A percentile compares a stretch with the other conserved stretches of the same genome.
phyloP scores from a whole-genome alignment of 2,797 vertebrate species.

The Scleropages formosus region DNA sequence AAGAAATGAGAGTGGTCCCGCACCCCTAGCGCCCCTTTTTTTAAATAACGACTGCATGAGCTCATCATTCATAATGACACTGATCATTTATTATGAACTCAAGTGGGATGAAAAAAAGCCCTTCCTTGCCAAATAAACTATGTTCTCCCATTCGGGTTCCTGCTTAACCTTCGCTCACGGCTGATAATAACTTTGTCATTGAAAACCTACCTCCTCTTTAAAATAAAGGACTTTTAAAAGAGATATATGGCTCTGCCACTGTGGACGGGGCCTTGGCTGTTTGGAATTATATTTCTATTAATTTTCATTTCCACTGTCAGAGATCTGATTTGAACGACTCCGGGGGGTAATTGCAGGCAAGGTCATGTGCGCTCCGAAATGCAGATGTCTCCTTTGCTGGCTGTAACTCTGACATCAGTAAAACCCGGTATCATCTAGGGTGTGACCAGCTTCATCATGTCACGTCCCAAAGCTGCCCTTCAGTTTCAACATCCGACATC shows the following conservation, averaged over 20 bases:
- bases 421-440: neutral
- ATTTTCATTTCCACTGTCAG: slow-evolving; percentile 68
- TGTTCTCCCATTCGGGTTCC: slow-evolving; percentile 68
- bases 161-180: slow-evolving; percentile 69
- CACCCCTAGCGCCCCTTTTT: slow-evolving; percentile 58
- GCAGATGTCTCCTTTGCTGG: slow-evolving; percentile 45
- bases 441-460: neutral
- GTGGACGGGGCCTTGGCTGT: slow-evolving; percentile 64
- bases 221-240: slow-evolving; percentile 67
- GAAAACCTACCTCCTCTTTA: slow-evolving; percentile 55
- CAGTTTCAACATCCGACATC: slow-evolving; percentile 28
- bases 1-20: slow-evolving; percentile 66
- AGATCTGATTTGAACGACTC: slow-evolving; percentile 69
- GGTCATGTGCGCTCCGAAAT: slow-evolving; percentile 59
- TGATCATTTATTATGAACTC: slow-evolving; percentile 72
- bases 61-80: slow-evolving; percentile 77
- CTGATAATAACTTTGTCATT: slow-evolving; percentile 75
- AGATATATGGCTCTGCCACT: slow-evolving; percentile 61
- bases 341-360: slow-evolving; percentile 63
- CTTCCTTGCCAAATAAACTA: slow-evolving; percentile 57
- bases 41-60: slow-evolving; percentile 61
- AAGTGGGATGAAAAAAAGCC: slow-evolving; percentile 66
- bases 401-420: slow-evolving; percentile 24
- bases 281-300: slow-evolving; percentile 69
- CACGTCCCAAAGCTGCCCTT: slow-evolving; percentile 38